phyloP scores from a whole-genome alignment of 2,113 vertebrate genomes.

The Brachirus orientalis region DNA sequence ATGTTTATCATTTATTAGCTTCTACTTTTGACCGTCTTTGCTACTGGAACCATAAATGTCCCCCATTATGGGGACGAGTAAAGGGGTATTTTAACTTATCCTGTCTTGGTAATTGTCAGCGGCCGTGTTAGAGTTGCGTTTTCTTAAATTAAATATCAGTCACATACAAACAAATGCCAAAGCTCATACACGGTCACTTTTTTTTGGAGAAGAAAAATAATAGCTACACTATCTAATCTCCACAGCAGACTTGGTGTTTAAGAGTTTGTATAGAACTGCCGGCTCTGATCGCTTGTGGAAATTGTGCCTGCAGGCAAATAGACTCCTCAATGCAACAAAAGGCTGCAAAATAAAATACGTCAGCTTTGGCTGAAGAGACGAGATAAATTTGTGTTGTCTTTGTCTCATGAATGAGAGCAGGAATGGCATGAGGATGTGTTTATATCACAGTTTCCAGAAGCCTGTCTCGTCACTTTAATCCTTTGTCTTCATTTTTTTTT shows the following conservation, averaged over 20 bases:
- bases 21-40: too few relatives aligned
- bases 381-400: slow-evolving; percentile 8
- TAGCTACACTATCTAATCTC: not conserved
- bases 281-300: slow-evolving; percentile 3
- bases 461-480: slow-evolving; percentile 1
- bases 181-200: not conserved
- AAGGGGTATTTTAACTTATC: too few relatives aligned
- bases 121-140: not conserved
- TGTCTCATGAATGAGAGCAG: not conserved
- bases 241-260: not conserved
- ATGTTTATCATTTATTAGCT: too few relatives aligned
- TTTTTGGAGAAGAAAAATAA: not conserved
- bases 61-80: too few relatives aligned
- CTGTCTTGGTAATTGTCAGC: too few relatives aligned
- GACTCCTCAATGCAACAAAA: not conserved
- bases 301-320: slow-evolving; percentile 3
- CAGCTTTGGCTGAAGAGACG: slow-evolving; percentile 6
- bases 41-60: too few relatives aligned
- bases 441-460: slow-evolving; percentile 16
- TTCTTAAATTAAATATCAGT: not conserved
- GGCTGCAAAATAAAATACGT: slow-evolving; percentile 19
- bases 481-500: not conserved
- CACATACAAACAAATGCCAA: not conserved
- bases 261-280: not conserved
- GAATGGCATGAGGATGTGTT: slow-evolving; percentile 15